phyloP scores from a whole-genome alignment of 2,797 vertebrate species.

The Danio albolineatus region DNA sequence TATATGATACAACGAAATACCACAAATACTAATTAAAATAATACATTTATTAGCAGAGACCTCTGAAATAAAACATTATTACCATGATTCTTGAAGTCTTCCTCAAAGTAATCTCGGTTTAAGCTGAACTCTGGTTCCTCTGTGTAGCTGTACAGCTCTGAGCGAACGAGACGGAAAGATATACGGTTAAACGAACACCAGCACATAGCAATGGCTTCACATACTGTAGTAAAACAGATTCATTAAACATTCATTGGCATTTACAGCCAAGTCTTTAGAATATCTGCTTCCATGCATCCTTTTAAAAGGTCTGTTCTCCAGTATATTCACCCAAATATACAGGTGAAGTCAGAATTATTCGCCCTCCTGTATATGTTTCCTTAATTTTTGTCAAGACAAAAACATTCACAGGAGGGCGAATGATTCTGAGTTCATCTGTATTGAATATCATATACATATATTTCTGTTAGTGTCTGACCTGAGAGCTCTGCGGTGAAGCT shows the following conservation, averaged over 20 bases:
- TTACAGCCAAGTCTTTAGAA: neutral
- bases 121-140: conserved; percentile 91
- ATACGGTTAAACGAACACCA: neutral
- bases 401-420: no score
- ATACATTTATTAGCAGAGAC: no score
- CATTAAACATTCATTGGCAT: neutral
- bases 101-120: conserved; percentile 93
- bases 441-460: neutral
- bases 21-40: no score
- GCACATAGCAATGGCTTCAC: neutral
- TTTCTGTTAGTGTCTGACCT: conserved; percentile 75
- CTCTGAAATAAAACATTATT: conserved; percentile 43
- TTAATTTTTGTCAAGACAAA: no score
- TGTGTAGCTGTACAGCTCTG: conserved; percentile 98
- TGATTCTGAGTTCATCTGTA: no score
- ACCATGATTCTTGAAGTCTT: conserved; percentile 93
- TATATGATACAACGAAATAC: no score
- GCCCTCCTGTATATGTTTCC: no score
- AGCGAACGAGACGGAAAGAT: conserved; percentile 41
- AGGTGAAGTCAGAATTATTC: no score
- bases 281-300: neutral
- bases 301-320: neutral
- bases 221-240: neutral
- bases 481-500: conserved; percentile 84
- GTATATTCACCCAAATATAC: neutral